Conservation (phyloP, 2,888 invertebrate species). For the Volucella bombylans region DNA sequence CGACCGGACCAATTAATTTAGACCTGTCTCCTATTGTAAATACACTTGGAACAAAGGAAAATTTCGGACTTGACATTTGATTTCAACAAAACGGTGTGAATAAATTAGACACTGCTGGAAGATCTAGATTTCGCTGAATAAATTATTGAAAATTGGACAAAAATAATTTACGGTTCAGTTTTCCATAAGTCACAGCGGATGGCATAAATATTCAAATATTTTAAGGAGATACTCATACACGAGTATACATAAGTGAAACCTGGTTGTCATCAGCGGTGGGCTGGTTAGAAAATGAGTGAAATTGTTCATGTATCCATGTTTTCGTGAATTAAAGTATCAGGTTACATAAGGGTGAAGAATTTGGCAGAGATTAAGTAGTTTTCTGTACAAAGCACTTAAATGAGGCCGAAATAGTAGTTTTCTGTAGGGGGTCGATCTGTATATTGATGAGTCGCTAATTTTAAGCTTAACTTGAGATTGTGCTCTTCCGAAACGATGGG, state of each 20-base stretch:
- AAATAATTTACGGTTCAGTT: constrained; percentile 1
- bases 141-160: constrained; percentile 13
- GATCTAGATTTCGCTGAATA: constrained; percentile 44
- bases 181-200: constrained; percentile 9
- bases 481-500: constrained; percentile 3
- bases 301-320: background rate
- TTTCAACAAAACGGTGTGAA: constrained; percentile 24
- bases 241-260: background rate
- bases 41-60: constrained; percentile 9
- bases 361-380: constrained; percentile 24
- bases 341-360: constrained; percentile 41
- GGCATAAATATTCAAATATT: constrained; percentile 17
- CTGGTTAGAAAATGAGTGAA: constrained; percentile 21
- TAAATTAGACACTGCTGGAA: constrained; percentile 38
- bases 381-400: background rate
- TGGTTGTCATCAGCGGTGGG: background rate
- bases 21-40: background rate
- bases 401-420: constrained; percentile 21
- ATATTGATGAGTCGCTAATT: constrained; percentile 55
- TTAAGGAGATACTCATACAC: no score
- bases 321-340: constrained; percentile 3
- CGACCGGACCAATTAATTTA: constrained; percentile 26
- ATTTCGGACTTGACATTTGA: constrained; percentile 19
- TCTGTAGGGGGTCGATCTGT: constrained; percentile 43
- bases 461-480: constrained; percentile 42